phyloP scores from a whole-genome alignment of 2,113 vertebrate genomes.

The Monopterus albus region DNA sequence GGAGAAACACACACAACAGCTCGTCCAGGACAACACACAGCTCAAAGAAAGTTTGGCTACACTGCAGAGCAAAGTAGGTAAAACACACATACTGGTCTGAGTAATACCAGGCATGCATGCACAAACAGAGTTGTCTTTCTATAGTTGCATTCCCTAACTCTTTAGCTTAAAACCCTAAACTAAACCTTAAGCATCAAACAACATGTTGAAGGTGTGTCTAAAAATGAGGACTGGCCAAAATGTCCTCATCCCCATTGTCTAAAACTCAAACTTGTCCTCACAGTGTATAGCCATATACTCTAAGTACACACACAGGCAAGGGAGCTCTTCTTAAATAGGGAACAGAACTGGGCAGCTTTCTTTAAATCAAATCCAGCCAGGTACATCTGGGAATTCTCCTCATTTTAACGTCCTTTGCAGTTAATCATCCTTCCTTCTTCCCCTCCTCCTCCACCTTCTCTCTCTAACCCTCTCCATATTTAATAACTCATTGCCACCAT shows the following conservation, averaged over 20 bases:
- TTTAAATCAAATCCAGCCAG: constrained; percentile 78
- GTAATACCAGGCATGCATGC: too few species aligned
- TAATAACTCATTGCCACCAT: constrained; percentile 78
- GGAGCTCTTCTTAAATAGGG: constrained; percentile 69
- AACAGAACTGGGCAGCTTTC: constrained; percentile 69
- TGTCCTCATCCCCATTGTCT: too few species aligned
- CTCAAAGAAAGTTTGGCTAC: constrained; percentile 64
- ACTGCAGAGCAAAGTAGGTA: constrained; percentile 70
- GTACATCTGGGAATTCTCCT: constrained; percentile 72
- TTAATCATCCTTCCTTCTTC: constrained; percentile 76
- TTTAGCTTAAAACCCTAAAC: too few species aligned
- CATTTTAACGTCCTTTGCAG: constrained; percentile 77
- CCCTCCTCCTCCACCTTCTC: constrained; percentile 60
- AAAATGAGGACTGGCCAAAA: too few species aligned
- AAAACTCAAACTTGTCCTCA: too few species aligned
- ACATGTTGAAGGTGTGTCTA: too few species aligned
- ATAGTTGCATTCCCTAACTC: too few species aligned
- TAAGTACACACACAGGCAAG: constrained; percentile 25
- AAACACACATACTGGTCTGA: constrained; percentile 9
- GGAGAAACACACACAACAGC: constrained; percentile 63
- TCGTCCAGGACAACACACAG: constrained; percentile 61
- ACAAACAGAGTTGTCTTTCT: too few species aligned
- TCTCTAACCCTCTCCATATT: constrained; percentile 75
- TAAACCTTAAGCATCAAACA: too few species aligned
- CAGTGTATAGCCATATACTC: constrained; percentile 25